Evolutionary conservation across 2,113 vertebrate genomes (phyloP).

Genomic region (Plectropomus leopardus): DNA sequence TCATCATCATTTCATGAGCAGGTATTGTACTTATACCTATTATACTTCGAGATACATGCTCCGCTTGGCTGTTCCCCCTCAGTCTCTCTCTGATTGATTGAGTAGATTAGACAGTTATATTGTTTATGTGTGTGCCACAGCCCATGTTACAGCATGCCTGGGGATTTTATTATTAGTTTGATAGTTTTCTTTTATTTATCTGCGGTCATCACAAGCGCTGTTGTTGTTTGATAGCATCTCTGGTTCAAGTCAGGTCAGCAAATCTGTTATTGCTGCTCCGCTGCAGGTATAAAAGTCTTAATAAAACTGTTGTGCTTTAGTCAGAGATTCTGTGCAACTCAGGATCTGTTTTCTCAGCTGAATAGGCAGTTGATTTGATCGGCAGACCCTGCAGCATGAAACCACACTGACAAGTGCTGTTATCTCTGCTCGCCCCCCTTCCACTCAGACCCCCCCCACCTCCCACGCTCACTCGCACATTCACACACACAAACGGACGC

Average conservation of each 20-base stretch:
- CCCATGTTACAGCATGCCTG: constrained; percentile 29
- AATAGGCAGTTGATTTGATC: constrained; percentile 63
- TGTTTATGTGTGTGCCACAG: constrained; percentile 48
- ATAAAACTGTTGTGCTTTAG: constrained; percentile 62
- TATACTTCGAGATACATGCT: constrained; percentile 25
- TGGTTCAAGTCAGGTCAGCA: constrained; percentile 65
- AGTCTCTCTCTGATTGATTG: constrained; percentile 50
- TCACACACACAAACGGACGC: constrained; percentile 1
- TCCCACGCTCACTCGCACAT: constrained; percentile 2
- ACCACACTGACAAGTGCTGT: constrained; percentile 39
- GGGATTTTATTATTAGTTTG: constrained; percentile 63
- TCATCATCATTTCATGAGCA: constrained; percentile 67
- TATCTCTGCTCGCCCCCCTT: constrained; percentile 42
- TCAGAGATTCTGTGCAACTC: constrained; percentile 34
- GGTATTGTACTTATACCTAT: constrained; percentile 53
- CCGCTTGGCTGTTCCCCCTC: constrained; percentile 18
- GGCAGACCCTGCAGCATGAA: constrained; percentile 54
- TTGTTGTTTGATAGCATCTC: constrained; percentile 58
- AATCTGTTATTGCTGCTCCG: constrained; percentile 50
- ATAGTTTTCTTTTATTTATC: constrained; percentile 59
- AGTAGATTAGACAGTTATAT: constrained; percentile 48
- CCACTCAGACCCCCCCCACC: constrained; percentile 13
- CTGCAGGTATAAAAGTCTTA: constrained; percentile 64
- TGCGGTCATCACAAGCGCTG: background rate
- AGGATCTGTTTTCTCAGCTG: constrained; percentile 28